A percentile compares a stretch with the other conserved stretches of the same genome.
Conservation (phyloP, 2,113 vertebrate genomes). For the Aldabrachelys gigantea region DNA sequence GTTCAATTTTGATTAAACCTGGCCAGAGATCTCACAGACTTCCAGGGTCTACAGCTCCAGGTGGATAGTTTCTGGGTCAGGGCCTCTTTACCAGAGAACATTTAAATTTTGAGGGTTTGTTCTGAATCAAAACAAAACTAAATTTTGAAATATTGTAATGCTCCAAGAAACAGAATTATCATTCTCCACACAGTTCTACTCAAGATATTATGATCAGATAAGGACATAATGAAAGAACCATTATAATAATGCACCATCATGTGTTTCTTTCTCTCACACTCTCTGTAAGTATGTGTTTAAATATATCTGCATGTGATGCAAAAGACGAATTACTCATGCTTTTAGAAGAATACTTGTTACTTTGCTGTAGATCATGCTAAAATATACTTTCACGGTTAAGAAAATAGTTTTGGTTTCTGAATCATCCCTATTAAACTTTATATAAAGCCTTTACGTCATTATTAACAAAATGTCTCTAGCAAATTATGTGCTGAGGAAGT, state of each 20-base stretch:
- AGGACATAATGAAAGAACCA: background rate
- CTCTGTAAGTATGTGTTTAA: background rate
- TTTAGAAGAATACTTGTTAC: background rate
- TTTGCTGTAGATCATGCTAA: background rate
- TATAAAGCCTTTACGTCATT: background rate
- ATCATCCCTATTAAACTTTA: background rate
- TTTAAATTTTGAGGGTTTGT: background rate
- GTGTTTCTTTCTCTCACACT: background rate
- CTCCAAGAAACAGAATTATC: background rate
- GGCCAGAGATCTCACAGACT: background rate
- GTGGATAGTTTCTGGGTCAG: background rate
- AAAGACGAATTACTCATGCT: background rate
- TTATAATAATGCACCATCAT: background rate
- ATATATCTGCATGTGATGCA: background rate
- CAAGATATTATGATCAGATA: background rate
- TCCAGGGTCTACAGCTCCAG: background rate
- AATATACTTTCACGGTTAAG: fast-evolving
- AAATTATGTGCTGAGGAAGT: background rate
- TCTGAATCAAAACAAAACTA: background rate
- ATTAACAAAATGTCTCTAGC: background rate
- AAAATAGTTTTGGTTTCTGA: background rate
- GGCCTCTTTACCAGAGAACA: background rate
- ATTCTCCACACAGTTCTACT: background rate
- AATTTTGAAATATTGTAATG: background rate
- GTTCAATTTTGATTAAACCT: background rate